A percentile compares a stretch with the other conserved stretches of the same genome.
phyloP scores from a whole-genome alignment of 1,140 invertebrate genomes.

The Cherax quadricarinatus region DNA sequence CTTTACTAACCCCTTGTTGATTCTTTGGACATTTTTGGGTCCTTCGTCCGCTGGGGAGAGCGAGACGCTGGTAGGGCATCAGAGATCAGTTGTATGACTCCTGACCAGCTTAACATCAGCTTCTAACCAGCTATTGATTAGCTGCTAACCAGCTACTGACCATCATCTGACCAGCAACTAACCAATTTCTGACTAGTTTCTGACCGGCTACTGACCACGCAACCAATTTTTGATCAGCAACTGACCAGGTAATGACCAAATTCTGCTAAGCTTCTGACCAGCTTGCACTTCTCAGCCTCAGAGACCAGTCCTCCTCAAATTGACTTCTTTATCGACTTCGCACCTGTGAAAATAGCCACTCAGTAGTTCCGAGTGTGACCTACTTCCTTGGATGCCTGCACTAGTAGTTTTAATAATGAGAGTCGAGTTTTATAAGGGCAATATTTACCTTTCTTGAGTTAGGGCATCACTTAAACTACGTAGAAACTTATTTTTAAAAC shows the following conservation, averaged over 20 bases:
- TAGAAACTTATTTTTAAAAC: neutral
- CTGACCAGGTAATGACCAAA: too few relatives aligned
- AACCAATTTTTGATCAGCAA: too few relatives aligned
- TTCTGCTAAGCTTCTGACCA: neutral
- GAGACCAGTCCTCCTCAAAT: neutral
- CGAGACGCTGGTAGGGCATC: too few relatives aligned
- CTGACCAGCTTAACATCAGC: too few relatives aligned
- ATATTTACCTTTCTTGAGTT: conserved; percentile 27
- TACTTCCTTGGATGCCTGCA: conserved; percentile 45
- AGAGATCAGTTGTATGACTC: too few relatives aligned
- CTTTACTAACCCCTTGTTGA: neutral
- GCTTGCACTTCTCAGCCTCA: neutral
- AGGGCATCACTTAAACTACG: neutral
- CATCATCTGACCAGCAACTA: too few relatives aligned
- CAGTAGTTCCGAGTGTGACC: conserved; percentile 43
- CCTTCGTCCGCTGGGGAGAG: neutral
- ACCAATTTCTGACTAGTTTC: too few relatives aligned
- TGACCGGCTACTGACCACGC: too few relatives aligned
- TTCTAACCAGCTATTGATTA: too few relatives aligned
- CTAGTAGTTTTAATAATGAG: conserved; percentile 12
- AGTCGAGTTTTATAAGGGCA: conserved; percentile 35
- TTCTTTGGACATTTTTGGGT: neutral
- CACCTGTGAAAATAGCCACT: conserved; percentile 48
- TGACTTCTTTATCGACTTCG: neutral
- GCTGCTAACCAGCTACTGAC: too few relatives aligned